A percentile compares a stretch with the other conserved stretches of the same genome.
Conservation (phyloP, 2,797 vertebrate genomes). For the Gobionotothen gibberifrons region DNA sequence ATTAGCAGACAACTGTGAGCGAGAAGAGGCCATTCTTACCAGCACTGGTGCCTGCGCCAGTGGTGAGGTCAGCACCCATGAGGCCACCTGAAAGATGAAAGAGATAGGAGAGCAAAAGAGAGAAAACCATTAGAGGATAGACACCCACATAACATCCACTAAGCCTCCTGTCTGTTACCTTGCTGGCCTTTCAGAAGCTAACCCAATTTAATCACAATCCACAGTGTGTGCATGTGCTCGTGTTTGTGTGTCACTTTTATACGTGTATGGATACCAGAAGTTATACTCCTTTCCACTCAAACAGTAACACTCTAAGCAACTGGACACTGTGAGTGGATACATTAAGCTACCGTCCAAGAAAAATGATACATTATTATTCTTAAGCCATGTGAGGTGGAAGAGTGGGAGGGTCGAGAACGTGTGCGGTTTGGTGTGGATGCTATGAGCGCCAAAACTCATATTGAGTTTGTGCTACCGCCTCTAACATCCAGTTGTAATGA, state of each 20-base stretch:
- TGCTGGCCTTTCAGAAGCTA: conserved; percentile 40
- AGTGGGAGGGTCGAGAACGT: conserved; percentile 73
- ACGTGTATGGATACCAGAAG: conserved; percentile 48
- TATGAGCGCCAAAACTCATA: conserved; percentile 82
- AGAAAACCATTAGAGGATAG: conserved; percentile 75
- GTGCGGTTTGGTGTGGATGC: conserved; percentile 73
- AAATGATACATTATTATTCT: conserved; percentile 85
- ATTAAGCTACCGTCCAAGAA: conserved; percentile 72
- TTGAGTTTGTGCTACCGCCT: conserved; percentile 83
- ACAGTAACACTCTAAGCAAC: conserved; percentile 56
- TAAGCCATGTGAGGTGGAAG: conserved; percentile 79
- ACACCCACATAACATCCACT: conserved; percentile 68
- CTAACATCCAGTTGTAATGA: conserved; percentile 85
- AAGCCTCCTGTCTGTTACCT: conserved; percentile 55
- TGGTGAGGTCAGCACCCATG: conserved; percentile 98
- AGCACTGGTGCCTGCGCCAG: conserved; percentile 99
- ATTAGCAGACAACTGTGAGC: conserved; percentile 55
- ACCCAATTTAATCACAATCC: conserved; percentile 60
- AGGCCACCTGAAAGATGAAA: conserved; percentile 93
- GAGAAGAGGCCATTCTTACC: conserved; percentile 89
- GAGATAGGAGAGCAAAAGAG: conserved; percentile 60
- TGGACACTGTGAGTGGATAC: conserved; percentile 55
- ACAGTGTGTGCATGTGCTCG: conserved; percentile 3
- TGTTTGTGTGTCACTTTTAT: conserved; percentile 28
- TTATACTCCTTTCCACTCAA: conserved; percentile 54